Conservation (phyloP, 2,113 vertebrate species). For the Hiodon alosoides region DNA sequence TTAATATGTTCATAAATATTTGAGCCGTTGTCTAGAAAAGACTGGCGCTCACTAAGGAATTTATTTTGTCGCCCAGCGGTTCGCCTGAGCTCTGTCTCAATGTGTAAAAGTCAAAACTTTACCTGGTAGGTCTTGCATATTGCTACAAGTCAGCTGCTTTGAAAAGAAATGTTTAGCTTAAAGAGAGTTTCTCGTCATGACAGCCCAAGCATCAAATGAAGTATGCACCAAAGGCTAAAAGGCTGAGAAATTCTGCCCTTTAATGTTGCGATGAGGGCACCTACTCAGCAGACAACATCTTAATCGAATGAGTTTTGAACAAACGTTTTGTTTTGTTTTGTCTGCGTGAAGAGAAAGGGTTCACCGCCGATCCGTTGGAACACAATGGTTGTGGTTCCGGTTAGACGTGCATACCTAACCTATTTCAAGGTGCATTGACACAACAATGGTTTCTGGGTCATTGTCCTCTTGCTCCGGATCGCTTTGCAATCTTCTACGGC, state of each 20-base stretch:
- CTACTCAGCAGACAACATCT: too few relatives aligned
- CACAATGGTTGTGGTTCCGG: slow-evolving; percentile 20
- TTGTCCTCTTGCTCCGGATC: neutral
- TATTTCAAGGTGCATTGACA: slow-evolving; percentile 32
- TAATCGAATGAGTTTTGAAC: too few relatives aligned
- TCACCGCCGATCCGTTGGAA: neutral
- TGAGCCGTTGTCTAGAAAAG: slow-evolving; percentile 52
- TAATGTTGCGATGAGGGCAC: too few relatives aligned
- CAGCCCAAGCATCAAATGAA: neutral
- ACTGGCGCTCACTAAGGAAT: slow-evolving; percentile 37
- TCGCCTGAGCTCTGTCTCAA: neutral
- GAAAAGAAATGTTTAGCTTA: neutral
- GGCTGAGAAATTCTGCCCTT: too few relatives aligned
- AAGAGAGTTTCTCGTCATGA: neutral
- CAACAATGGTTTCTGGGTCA: slow-evolving; percentile 30
- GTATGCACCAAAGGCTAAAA: too few relatives aligned
- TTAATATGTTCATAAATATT: slow-evolving; percentile 64
- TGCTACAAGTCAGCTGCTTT: neutral
- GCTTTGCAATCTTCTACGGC: slow-evolving; percentile 26
- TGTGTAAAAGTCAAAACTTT: slow-evolving; percentile 4
- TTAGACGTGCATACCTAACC: slow-evolving; percentile 26
- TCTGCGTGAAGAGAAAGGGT: too few relatives aligned
- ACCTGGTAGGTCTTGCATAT: neutral
- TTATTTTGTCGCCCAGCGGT: slow-evolving; percentile 13
- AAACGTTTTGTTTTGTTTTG: neutral